Base-by-base conservation (phyloP, 2,113 vertebrate genomes). In the Tylochromis polylepis region DNA sequence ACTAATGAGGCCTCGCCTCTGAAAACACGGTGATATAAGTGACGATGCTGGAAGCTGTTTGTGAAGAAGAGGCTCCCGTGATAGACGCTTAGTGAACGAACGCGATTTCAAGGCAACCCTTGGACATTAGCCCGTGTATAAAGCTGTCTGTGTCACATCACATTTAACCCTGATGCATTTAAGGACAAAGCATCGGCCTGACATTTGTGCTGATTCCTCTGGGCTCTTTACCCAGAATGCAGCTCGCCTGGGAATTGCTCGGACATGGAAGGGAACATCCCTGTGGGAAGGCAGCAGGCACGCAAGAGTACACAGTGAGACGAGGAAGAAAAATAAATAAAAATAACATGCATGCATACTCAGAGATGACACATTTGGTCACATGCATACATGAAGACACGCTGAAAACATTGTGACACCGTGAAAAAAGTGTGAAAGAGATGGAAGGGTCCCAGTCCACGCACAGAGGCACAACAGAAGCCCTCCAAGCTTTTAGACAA, bases 241-340 rank as follows among this genome's bases (percentile, higher is more conserved):
- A 85, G 27, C 58, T 20, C 8, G 8, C 27, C 27, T 77, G 5
- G 85, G 77, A 90, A 87, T 51, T 62, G 84, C 82, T 83, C 2
- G 16, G 84, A 95, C 84, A 81, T 84, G 57, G 85, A 87, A 84
- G 84, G 88, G 87, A 93, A 89, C 91, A 88, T 85, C 88, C 90
- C 94, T 60, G 83, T 87, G 87, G 92, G 79, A 86, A 83, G 70
- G 14, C 36, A 82, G 83, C n/a, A 22, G 46, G 62, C 62, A 65
- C 84, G 67, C 81, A 34, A 85, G 70, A 58, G 24, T 70, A 79
- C 59, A 34, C 81, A 29, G 22, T 31, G 34, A 36, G 38, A 81
- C 12, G 4, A 65, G 43, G 24, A 10, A 29, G 9, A 24, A 43
- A 57, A 79, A 38, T 24, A 80, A 65, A 67, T 67, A 67, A 67